Evolutionary conservation across 2,888 invertebrate species (phyloP).

Genomic region (Ecdyonurus torrentis): DNA sequence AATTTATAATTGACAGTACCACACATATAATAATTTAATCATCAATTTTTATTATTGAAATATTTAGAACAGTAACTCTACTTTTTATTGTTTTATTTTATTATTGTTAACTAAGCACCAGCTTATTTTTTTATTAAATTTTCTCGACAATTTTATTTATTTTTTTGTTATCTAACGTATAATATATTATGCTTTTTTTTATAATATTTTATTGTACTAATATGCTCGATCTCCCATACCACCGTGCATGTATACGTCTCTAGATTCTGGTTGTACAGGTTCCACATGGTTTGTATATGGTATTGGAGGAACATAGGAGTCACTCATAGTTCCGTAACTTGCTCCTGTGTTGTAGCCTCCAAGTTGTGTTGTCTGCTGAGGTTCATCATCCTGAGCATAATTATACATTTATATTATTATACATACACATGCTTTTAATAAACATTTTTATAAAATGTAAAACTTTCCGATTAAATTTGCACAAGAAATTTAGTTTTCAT

Average conservation of each 20-base stretch:
- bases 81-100: no score
- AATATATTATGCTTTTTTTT: no score
- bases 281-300: slow-evolving; percentile 16
- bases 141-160: background rate
- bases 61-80: background rate
- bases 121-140: background rate
- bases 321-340: slow-evolving; percentile 10
- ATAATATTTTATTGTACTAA: no score
- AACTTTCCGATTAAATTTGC: no score
- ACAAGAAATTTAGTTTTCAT: no score
- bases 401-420: no score
- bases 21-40: background rate
- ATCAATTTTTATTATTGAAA: background rate
- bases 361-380: background rate
- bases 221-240: slow-evolving; percentile 26
- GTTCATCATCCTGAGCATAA: background rate
- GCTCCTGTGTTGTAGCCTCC: slow-evolving; percentile 8
- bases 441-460: no score
- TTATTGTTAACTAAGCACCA: background rate
- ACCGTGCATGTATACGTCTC: slow-evolving; percentile 36
- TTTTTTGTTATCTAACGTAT: background rate
- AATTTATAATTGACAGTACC: background rate
- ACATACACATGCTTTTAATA: no score
- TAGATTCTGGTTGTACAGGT: slow-evolving; percentile 43
- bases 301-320: slow-evolving; percentile 9